Conservation (phyloP, 2,113 vertebrate species). For the Pseudorectes ferrugineus region DNA sequence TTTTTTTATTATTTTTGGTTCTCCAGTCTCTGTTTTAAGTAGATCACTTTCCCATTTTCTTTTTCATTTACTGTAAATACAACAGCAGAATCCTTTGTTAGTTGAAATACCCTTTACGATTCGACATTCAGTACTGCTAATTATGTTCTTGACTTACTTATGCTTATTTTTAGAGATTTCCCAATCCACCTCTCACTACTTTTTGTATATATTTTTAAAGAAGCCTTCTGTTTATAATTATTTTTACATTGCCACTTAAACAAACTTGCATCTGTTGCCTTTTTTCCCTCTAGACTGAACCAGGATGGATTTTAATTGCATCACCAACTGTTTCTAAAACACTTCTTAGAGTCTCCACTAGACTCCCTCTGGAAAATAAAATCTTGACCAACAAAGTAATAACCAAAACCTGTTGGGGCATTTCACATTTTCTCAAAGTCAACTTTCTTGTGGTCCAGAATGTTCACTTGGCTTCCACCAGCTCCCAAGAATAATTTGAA, state of each 20-base stretch:
- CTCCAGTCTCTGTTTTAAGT: neutral
- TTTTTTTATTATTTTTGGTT: too few relatives aligned
- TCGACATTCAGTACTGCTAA: neutral
- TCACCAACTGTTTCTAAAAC: slow-evolving; percentile 36
- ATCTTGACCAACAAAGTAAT: slow-evolving; percentile 18
- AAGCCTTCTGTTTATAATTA: slow-evolving; percentile 45
- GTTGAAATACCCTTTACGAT: neutral
- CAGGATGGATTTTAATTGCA: slow-evolving; percentile 48
- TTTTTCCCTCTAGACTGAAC: neutral
- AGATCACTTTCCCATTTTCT: neutral
- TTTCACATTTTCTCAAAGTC: slow-evolving; percentile 30
- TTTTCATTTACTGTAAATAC: neutral
- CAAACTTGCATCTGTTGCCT: slow-evolving; percentile 28
- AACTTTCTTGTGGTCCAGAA: slow-evolving; percentile 27
- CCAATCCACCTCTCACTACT: neutral
- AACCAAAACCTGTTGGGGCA: slow-evolving; percentile 7
- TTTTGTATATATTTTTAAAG: slow-evolving; percentile 28
- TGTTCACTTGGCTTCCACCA: slow-evolving; percentile 1
- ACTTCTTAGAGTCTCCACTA: neutral
- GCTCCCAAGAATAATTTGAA: slow-evolving; percentile 43
- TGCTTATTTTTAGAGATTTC: slow-evolving; percentile 30
- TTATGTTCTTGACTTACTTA: slow-evolving; percentile 29
- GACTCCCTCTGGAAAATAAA: neutral
- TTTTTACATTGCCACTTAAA: slow-evolving; percentile 28
- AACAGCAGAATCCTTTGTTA: neutral